Conservation (phyloP, 2,113 vertebrate species). For the Dicrurus megarhynchus region DNA sequence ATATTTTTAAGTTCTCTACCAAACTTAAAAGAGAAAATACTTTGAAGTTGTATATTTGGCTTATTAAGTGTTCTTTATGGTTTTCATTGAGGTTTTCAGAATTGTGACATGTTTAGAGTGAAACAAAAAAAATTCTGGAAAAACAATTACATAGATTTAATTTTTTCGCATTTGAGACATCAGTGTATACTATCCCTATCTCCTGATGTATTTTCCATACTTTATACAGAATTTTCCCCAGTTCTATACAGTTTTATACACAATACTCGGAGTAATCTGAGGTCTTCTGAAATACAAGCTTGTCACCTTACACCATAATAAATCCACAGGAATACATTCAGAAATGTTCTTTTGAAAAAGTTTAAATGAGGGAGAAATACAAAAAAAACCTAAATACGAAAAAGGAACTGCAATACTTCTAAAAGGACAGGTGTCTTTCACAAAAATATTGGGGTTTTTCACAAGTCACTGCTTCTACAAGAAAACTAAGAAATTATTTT, state of each 20-base stretch:
- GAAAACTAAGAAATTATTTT: neutral
- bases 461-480: neutral
- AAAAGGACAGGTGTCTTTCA: neutral
- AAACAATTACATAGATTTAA: neutral
- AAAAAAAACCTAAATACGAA: neutral
- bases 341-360: constrained; percentile 10
- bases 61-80: neutral
- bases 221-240: neutral
- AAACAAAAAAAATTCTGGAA: neutral
- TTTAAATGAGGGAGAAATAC: neutral
- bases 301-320: neutral
- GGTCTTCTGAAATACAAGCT: neutral
- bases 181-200: neutral
- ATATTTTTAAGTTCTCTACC: neutral
- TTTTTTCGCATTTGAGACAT: neutral
- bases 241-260: neutral
- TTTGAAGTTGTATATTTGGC: neutral
- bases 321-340: neutral
- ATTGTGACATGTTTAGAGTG: neutral
- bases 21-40: neutral
- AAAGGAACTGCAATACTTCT: neutral
- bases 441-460: neutral
- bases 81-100: neutral
- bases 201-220: neutral
- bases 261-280: neutral